Evolutionary conservation across 2,888 invertebrate genomes (phyloP), one percentile per base, ranked within the genome.

Genomic region (Pristionchus japonicus): DNA sequence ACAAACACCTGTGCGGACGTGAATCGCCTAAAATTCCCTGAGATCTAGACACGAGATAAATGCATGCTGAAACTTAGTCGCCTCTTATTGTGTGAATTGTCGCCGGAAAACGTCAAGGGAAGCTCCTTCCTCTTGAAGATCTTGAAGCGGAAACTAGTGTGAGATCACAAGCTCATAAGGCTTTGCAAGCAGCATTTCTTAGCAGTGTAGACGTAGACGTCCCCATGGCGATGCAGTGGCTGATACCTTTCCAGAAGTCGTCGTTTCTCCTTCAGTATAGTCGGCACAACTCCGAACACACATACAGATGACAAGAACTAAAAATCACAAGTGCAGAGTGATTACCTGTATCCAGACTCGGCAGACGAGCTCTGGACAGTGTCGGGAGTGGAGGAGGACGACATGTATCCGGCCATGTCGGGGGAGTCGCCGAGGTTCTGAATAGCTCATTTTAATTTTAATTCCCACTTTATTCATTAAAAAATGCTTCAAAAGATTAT

Each of bases 341-440:
- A 88, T 88, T 92, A 93, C 31, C 77, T 77, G 77, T 77, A 77
- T 49, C 93, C 93, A 47, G 90, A 89, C 11, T 93, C 92, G 61
- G 85, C 86, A 13, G 85, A 82, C 1, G 52, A 64, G 9, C 93
- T 92, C 64, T 90, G 86, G 47, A 93, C 89, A 0, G 93, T 93
- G 89, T 93, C 93, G 37, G 93, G 93, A 43, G 93, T 93, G 37
- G 93, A 92, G 37, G 90, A 90, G 57, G 89, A 89, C 15, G 90
- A 90, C 34, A 89, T 82, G 83, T 88, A 87, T 77, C 91, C 89
- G 34, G 88, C 89, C 27, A 92, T 92, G 17, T 67, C 88, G n/a
- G 83, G 84, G n/a, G 52, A 49, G 47, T 88, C 85, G 85, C 52
- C 23, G 20, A 83, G 52, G 40, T 40, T 64, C 57, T 61, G 40